Percentiles rank a stretch among this genome's conserved stretches.
phyloP scores from a whole-genome alignment of 2,797 vertebrate species.

The Etheostoma perlongum region DNA sequence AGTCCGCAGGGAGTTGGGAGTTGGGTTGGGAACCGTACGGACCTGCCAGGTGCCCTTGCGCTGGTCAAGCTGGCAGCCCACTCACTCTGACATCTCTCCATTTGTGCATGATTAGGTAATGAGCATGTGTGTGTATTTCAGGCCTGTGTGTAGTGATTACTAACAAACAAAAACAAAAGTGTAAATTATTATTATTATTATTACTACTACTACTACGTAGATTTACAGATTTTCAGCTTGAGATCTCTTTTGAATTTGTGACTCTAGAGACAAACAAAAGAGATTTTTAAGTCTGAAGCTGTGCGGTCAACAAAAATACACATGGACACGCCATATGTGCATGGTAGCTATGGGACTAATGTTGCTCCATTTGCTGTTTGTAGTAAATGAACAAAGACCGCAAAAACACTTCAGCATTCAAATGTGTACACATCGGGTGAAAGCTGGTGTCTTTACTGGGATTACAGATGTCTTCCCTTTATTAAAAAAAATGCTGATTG shows the following conservation, averaged over 20 bases:
- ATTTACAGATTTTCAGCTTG: too few relatives aligned
- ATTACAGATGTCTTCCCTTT: neutral
- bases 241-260: neutral
- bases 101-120: too few relatives aligned
- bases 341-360: neutral
- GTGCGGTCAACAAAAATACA: neutral
- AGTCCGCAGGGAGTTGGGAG: too few relatives aligned
- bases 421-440: neutral
- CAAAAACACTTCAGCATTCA: neutral
- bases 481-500: neutral
- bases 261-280: neutral
- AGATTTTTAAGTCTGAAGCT: neutral
- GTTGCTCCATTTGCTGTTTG: neutral
- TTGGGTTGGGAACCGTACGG: too few relatives aligned
- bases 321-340: neutral
- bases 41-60: too few relatives aligned
- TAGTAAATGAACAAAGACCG: neutral
- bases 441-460: neutral
- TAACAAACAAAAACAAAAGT: too few relatives aligned
- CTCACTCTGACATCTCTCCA: too few relatives aligned
- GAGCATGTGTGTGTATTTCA: too few relatives aligned
- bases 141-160: too few relatives aligned
- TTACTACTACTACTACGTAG: neutral
- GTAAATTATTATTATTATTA: too few relatives aligned
- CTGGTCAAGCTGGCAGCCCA: too few relatives aligned